phyloP scores from a whole-genome alignment of 1,140 invertebrate species.

The Zaprionus vittiger region DNA sequence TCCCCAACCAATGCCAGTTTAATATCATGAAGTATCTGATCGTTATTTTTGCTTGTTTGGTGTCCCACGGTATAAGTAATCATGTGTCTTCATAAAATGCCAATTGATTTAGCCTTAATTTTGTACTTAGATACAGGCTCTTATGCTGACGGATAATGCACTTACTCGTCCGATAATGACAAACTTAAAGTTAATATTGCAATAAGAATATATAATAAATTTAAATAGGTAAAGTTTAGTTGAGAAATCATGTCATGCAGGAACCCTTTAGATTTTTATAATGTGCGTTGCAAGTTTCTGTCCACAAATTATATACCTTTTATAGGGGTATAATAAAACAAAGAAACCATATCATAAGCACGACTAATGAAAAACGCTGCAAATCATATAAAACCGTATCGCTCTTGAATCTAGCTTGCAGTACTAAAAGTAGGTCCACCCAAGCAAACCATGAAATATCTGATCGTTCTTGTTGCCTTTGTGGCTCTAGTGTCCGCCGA shows the following conservation, averaged over 20 bases:
- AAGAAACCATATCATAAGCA: conserved; percentile 23
- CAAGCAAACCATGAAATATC: conserved; percentile 53
- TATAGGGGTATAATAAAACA: too few relatives aligned
- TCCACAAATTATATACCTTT: too few relatives aligned
- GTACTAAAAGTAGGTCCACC: conserved; percentile 39
- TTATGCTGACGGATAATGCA: conserved; percentile 40
- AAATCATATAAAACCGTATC: conserved; percentile 64
- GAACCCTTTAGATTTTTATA: too few relatives aligned
- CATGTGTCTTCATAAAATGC: conserved; percentile 39
- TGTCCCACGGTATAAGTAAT: not conserved
- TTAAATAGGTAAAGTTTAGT: too few relatives aligned
- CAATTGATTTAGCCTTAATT: not conserved
- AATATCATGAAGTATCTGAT: too few relatives aligned
- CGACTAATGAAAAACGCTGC: conserved; percentile 12
- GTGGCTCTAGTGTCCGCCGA: conserved; percentile 44
- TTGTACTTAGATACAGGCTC: conserved; percentile 18
- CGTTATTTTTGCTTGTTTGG: too few relatives aligned
- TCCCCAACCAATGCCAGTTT: too few relatives aligned
- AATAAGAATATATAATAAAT: too few relatives aligned
- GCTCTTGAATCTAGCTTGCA: conserved; percentile 38
- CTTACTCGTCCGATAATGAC: too few relatives aligned
- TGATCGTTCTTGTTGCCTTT: conserved; percentile 57
- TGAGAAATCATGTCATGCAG: too few relatives aligned
- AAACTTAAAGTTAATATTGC: too few relatives aligned
- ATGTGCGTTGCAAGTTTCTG: too few relatives aligned